A percentile compares a stretch with the other conserved stretches of the same genome.
These are phyloP conservation scores for Andrena praecox DNA, from an alignment of 2,888 invertebrate species.

Conservation along the genomic window DNA sequence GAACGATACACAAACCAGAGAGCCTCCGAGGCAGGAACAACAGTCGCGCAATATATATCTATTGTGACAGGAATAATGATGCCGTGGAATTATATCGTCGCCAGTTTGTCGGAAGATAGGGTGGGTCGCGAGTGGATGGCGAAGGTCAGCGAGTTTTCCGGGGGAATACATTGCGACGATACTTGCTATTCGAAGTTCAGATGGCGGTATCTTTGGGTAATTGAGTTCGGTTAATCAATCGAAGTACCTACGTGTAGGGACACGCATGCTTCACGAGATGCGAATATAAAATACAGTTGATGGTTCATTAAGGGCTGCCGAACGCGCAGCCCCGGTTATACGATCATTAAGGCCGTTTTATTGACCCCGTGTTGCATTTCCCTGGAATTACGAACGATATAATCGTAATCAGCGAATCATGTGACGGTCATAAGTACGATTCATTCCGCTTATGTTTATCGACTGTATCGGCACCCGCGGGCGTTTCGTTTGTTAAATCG, in stretches of 20 bases:
- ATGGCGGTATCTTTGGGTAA: not conserved
- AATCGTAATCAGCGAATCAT: conserved; percentile 8
- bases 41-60: conserved; percentile 46
- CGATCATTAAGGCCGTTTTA: not conserved
- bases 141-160: not conserved
- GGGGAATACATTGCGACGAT: not conserved
- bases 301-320: not conserved
- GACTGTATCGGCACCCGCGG: conserved; percentile 19
- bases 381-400: conserved; percentile 5
- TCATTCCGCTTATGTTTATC: conserved; percentile 33
- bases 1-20: conserved; percentile 51
- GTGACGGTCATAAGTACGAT: conserved; percentile 11
- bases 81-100: conserved; percentile 17
- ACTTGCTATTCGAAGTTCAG: not conserved
- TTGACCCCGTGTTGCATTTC: not conserved
- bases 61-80: conserved; percentile 44
- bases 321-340: not conserved
- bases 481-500: conserved; percentile 40
- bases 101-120: not conserved
- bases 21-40: conserved; percentile 84
- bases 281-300: not conserved
- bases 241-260: not conserved
- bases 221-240: not conserved
- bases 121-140: not conserved
- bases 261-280: not conserved